Conservation (phyloP, 1,140 invertebrate species). For the Matsumurasca onukii region DNA sequence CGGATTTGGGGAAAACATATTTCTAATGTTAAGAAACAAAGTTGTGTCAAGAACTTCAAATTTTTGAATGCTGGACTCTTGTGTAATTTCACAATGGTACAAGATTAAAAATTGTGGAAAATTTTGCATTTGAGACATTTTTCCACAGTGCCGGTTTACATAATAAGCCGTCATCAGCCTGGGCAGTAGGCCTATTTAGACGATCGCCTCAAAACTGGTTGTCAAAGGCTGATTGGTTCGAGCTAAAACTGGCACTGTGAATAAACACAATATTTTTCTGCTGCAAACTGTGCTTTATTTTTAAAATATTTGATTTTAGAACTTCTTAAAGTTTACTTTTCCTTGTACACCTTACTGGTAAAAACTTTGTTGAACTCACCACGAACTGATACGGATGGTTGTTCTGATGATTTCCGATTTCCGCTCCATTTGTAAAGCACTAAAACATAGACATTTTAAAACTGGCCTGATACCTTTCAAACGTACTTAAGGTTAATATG, state of each 20-base stretch:
- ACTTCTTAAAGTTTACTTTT: not conserved
- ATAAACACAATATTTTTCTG: not conserved
- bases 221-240: not conserved
- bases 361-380: conserved; percentile 56
- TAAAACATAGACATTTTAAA: no score
- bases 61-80: no score
- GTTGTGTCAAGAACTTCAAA: no score
- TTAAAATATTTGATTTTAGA: not conserved
- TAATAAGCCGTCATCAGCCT: no score
- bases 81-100: no score
- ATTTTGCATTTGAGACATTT: no score
- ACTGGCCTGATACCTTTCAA: no score
- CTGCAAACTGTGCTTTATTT: not conserved
- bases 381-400: conserved; percentile 89
- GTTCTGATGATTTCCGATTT: conserved; percentile 88
- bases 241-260: not conserved
- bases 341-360: not conserved
- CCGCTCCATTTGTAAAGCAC: conserved; percentile 93
- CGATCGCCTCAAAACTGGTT: not conserved
- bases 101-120: no score
- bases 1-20: no score
- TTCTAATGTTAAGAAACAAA: no score
- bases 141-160: no score
- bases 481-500: no score
- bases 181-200: not conserved